Evolutionary conservation across 2,797 vertebrate species (phyloP), one percentile per base, ranked within the genome.

Genomic region (Danio aesculapii): DNA sequence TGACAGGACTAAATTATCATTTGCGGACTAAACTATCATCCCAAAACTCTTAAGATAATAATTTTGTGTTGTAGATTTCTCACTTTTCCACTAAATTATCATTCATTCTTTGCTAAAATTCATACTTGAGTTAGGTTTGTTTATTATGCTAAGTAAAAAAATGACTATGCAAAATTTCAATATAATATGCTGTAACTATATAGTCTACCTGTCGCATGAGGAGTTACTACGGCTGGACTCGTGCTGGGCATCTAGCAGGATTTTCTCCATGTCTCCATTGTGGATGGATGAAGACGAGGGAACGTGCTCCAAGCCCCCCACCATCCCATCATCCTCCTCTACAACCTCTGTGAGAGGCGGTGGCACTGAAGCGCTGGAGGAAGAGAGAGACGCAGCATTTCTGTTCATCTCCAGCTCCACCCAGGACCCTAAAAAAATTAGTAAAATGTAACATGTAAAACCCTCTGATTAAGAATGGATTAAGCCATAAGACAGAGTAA

Each of bases 241-340:
- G 1, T 99, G 97, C 88, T 99, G 98, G 6, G 98, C 98, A 0
- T 99, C 98, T 89, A 99, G 86, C 16, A 99, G 95, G 82, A 99
- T 99, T 91, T 97, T 99, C 85, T 99, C 97, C 97, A 99, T 98
- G 93, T 99, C 97, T 47, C 96, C 98, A 0, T 98, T 98, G 91
- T 99, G 98, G 91, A 99, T 99, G 0, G 97, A 99, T 83, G 98
- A 99, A 0, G 97, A 99, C 0, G 98, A 99, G 0, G 97, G 98
- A 13, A 99, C 97, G 0, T 99, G 98, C 68, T 99, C 97, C 91
- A 99, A 89, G 0, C 97, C 97, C 8, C 97, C 97, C 8, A 93
- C 96, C 0, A 96, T 96, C 63, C 55, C 88, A 55, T 93, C 92
- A 74, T 92, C 93, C 83, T 88, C 87, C 75, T 94, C 93, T 49